phyloP scores from a whole-genome alignment of 2,888 invertebrate genomes.

The Biston betularia region DNA sequence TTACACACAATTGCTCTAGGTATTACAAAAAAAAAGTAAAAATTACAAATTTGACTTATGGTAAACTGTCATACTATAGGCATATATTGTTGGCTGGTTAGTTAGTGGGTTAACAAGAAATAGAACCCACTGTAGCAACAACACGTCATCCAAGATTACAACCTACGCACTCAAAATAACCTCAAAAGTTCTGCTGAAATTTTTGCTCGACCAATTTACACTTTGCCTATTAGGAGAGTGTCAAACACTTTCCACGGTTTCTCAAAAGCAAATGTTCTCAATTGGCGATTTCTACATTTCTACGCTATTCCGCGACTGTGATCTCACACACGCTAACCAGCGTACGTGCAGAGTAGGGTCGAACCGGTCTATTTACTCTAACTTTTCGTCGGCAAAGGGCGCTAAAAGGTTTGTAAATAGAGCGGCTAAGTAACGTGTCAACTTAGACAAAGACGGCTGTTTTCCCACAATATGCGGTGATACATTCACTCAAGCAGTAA shows the following conservation, averaged over 20 bases:
- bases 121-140: background rate
- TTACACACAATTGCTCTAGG: no score
- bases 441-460: conserved; percentile 78
- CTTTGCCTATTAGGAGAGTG: conserved; percentile 14
- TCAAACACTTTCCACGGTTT: conserved; percentile 25
- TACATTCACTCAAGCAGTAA: conserved; percentile 5
- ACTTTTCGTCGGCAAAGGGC: conserved; percentile 71
- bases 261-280: conserved; percentile 19
- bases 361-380: conserved; percentile 65
- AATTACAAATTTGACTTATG: no score
- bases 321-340: conserved; percentile 47
- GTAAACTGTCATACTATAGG: no score
- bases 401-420: conserved; percentile 84
- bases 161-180: background rate
- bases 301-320: conserved; percentile 37
- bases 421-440: conserved; percentile 78
- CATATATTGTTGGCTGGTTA: background rate
- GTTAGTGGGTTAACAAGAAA: no score
- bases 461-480: conserved; percentile 51
- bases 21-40: no score
- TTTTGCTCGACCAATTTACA: conserved; percentile 11
- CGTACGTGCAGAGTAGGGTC: conserved; percentile 42
- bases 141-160: background rate
- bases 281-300: conserved; percentile 33
- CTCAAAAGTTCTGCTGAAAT: conserved; percentile 5